Conservation (phyloP, 2,888 invertebrate genomes). For the Sesia apiformis region DNA sequence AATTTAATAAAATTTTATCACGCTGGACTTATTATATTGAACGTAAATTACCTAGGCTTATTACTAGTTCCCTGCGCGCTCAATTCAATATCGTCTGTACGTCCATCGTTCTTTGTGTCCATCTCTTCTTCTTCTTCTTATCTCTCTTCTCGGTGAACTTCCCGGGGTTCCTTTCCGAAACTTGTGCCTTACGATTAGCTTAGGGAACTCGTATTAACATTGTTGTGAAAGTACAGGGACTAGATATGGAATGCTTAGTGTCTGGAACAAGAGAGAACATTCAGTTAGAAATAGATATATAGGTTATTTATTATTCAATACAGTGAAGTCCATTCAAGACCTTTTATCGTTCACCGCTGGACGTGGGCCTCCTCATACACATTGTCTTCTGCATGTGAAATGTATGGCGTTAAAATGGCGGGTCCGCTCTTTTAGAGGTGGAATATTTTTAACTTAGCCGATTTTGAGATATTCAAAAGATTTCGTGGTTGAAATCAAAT, state of each 20-base stretch:
- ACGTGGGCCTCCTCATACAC: no score
- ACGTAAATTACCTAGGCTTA: slow-evolving; percentile 26
- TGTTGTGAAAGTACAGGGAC: slow-evolving; percentile 45
- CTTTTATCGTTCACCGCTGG: no score
- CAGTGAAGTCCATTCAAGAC: neutral
- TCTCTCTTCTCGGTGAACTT: slow-evolving; percentile 14
- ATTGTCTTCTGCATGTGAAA: no score
- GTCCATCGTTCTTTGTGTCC: slow-evolving; percentile 54
- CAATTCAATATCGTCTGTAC: slow-evolving; percentile 58
- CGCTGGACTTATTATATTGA: no score
- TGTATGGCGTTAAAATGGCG: no score
- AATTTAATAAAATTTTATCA: no score
- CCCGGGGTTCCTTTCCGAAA: slow-evolving; percentile 16
- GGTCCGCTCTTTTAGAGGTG: no score
- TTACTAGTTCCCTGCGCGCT: slow-evolving; percentile 55
- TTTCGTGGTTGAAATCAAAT: no score
- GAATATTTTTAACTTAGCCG: no score
- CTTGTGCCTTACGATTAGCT: slow-evolving; percentile 12
- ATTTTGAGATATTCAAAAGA: no score
- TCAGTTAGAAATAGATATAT: no score
- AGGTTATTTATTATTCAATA: no score
- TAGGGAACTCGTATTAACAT: slow-evolving; percentile 57
- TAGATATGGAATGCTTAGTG: slow-evolving; percentile 34
- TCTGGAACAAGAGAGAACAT: slow-evolving; percentile 35
- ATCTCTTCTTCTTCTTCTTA: slow-evolving; percentile 27